Evolutionary conservation across 2,113 vertebrate species (phyloP).

Genomic region (Chelonoidis abingdonii): DNA sequence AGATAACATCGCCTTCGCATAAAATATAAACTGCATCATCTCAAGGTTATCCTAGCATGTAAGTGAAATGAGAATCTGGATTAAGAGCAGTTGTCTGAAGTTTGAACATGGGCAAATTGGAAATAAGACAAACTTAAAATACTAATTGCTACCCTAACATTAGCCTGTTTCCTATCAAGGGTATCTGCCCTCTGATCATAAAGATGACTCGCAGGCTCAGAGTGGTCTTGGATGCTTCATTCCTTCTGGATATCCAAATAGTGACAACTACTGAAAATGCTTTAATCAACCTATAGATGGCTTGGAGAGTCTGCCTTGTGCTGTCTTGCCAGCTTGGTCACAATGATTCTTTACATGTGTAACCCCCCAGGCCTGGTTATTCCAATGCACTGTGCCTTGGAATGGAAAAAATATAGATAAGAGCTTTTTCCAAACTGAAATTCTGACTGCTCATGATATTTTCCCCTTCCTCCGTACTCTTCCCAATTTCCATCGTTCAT

Average conservation of each 20-base stretch:
- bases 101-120: neutral
- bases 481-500: constrained; percentile 23
- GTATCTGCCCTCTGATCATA: neutral
- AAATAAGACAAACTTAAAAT: neutral
- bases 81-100: neutral
- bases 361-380: constrained; percentile 39
- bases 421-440: constrained; percentile 31
- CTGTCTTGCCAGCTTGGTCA: neutral
- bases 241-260: accelerated
- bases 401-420: neutral
- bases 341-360: constrained; percentile 23
- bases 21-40: neutral
- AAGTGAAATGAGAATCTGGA: neutral
- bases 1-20: neutral
- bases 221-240: accelerated
- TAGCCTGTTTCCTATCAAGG: neutral
- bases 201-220: neutral
- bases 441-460: neutral
- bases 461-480: neutral
- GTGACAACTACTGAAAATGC: neutral
- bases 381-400: constrained; percentile 32
- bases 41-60: neutral
- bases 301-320: neutral
- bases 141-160: accelerated
- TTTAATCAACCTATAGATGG: neutral